Evolutionary conservation across 2,888 invertebrate species (phyloP), one percentile per base, ranked within the genome.

Genomic region (Drosophila macrospina): DNA sequence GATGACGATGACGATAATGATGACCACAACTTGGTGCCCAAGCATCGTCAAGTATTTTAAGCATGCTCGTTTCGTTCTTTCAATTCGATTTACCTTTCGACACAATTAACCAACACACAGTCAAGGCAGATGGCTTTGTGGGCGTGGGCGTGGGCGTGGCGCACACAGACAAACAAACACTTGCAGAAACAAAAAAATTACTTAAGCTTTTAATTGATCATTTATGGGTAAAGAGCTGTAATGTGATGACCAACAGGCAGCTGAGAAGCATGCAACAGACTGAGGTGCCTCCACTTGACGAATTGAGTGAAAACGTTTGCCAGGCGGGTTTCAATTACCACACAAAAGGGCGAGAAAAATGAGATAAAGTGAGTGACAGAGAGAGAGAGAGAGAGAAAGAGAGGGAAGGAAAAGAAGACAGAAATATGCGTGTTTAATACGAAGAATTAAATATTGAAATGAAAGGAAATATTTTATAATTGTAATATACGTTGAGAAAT

Each of bases 181-280:
- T 11, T 13, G 24, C 44, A 28, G 26, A 5, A 4, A 2, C 6
- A n/a, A n/a, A 39, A 10, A 48, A 44, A 63, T 70, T 42, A 68
- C 60, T 67, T 48, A 60, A 73, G 67, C 47, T 47, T 44, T 80
- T 82, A 76, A 82, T 82, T 80, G 62, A 68, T 61, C 70, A 68
- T 62, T 67, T 59, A 45, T 52, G 55, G 50, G 34, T n/a, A 41
- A 36, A 24, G 39, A 15, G 36, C 28, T 54, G 60, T 60, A 32
- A 50, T 55, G 10, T n/a, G 15, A 54, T 42, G 42, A 15, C 32
- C 54, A 54, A 15, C 16, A 11, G 34, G 44, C 20, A n/a, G 13
- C 28, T 47, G 39, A 26, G 34, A 61, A 56, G 61, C 28, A 41
- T 42, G 48, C 56, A 11, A 24, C 55, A 42, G 15, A 24, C 42